phyloP scores from a whole-genome alignment of 2,113 vertebrate species.

The Trinectes maculatus region DNA sequence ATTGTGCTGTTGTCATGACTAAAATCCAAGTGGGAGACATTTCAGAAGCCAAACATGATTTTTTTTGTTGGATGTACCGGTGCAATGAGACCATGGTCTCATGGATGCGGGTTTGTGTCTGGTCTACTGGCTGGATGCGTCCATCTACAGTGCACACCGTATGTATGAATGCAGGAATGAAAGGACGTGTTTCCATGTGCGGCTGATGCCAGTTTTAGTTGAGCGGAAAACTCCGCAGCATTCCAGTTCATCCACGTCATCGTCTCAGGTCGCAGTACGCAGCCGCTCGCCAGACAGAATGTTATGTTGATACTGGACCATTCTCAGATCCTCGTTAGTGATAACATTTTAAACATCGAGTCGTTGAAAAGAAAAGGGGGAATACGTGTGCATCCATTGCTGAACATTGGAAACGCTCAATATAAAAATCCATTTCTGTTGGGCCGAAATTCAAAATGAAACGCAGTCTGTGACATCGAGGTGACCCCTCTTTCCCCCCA shows the following conservation, averaged over 20 bases:
- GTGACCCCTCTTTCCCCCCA: too few species aligned
- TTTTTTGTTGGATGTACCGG: background rate
- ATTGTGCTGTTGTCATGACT: conserved; percentile 28
- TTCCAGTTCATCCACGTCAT: background rate
- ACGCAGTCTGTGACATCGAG: background rate
- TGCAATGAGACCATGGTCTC: background rate
- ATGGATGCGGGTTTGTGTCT: conserved; percentile 3
- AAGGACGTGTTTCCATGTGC: too few species aligned
- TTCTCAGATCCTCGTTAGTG: background rate
- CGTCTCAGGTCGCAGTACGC: background rate
- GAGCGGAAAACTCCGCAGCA: background rate
- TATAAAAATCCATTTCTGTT: background rate
- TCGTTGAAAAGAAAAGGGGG: background rate
- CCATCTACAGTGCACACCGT: too few species aligned
- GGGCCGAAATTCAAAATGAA: background rate
- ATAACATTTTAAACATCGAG: background rate
- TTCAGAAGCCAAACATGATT: background rate
- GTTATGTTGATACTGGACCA: background rate
- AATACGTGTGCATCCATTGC: background rate
- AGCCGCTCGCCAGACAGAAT: background rate
- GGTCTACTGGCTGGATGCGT: background rate
- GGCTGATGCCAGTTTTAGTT: background rate
- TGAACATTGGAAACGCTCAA: background rate
- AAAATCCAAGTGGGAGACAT: conserved; percentile 11
- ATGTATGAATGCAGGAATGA: too few species aligned